Evolutionary conservation across 2,113 vertebrate genomes (phyloP).

Genomic region (Petroica traversi): DNA sequence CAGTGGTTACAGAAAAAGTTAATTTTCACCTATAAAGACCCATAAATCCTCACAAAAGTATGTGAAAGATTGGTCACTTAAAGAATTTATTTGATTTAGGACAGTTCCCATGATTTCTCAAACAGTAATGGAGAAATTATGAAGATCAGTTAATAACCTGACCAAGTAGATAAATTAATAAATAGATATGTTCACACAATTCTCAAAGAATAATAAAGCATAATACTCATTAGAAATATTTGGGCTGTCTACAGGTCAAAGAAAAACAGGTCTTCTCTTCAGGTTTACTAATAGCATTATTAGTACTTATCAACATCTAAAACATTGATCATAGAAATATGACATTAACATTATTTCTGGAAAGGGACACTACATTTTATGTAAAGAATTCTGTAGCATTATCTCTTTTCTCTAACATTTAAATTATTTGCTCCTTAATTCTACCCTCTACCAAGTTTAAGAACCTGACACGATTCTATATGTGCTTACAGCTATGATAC

Average conservation of each 20-base stretch:
- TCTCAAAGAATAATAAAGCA: neutral
- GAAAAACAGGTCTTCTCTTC: neutral
- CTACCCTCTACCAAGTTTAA: neutral
- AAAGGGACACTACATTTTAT: neutral
- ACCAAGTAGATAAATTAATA: neutral
- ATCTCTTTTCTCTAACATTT: neutral
- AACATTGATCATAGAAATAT: neutral
- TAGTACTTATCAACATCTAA: neutral
- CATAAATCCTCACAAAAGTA: neutral
- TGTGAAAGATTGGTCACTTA: neutral
- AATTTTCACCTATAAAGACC: neutral
- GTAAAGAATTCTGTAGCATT: neutral
- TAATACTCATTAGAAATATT: neutral
- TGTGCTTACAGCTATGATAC: neutral
- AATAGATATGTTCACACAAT: neutral
- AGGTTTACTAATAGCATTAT: neutral
- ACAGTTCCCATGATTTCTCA: neutral
- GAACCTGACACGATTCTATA: neutral
- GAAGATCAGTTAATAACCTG: neutral
- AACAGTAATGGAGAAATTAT: neutral
- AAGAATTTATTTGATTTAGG: neutral
- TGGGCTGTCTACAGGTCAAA: neutral
- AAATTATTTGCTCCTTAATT: neutral
- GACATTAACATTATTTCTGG: neutral
- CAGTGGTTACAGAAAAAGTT: neutral